Evolutionary conservation across 2,888 invertebrate genomes (phyloP), one percentile per base, ranked within the genome.

Genomic region (Drosophila melanosoma): DNA sequence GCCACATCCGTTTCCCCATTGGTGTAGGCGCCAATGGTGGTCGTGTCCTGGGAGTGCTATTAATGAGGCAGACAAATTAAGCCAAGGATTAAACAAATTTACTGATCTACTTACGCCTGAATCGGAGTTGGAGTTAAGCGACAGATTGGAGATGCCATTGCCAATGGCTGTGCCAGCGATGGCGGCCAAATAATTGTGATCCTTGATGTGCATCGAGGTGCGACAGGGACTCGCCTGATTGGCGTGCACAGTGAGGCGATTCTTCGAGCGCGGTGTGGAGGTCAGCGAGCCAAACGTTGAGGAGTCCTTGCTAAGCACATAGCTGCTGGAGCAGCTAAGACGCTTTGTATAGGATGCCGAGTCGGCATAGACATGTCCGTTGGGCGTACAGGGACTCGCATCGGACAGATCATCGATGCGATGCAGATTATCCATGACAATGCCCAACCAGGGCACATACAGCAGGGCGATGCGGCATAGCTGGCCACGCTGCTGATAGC

Each of bases 391-490:
- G 20, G 81, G 67, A 0, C 76, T 74, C 1, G 88, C 79, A 23
- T 92, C 92, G 20, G 93, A 93, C 15, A 93, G 91, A 68, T 94
- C 94, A 58, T 94, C 93, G 38, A 97, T 94, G 42, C 98, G 95
- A 89, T 96, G 96, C 64, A 98, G 94, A 93, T 98, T 98, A 83
- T 99, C 99, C 91, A 97, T 94, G 1, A 98, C 96, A 63, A 99
- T 95, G 6, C 96, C 96, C 75, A 99, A 94, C 95, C 98, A 97
- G 0, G 99, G 99, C 63, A 98, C 95, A 92, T 99, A 99, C 35
- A 99, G 94, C 49, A 97, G 95, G 0, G 98, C 97, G 61, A 99
- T 97, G 58, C 99, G 94, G 8, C 96, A 96, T 90, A 97, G 94
- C 91, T 97, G 97, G 7, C 96, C 96, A 91, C 96, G 95, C 83